phyloP scores from a whole-genome alignment of 2,113 vertebrate species.

The Pterocles gutturalis region DNA sequence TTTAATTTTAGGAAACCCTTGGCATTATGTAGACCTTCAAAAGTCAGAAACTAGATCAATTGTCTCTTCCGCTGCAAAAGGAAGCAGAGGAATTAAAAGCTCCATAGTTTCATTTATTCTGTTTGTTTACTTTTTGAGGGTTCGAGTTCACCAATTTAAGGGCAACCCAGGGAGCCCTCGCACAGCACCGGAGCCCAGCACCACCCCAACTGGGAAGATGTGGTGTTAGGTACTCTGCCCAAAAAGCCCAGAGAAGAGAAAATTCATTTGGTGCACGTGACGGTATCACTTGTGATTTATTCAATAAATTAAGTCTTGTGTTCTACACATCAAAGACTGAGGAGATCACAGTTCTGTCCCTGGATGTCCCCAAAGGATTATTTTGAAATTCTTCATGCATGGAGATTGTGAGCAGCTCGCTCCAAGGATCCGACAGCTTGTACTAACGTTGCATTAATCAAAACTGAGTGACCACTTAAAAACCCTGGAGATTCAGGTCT shows the following conservation, averaged over 20 bases:
- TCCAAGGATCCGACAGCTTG: background rate
- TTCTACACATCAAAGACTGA: background rate
- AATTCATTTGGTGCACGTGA: accelerated
- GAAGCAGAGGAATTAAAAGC: background rate
- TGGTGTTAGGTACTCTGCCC: background rate
- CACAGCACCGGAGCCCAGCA: background rate
- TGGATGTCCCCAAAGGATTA: background rate
- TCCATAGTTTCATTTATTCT: background rate
- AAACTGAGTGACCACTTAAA: background rate
- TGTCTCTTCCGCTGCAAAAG: background rate
- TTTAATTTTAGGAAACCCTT: background rate
- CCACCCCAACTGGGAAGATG: background rate
- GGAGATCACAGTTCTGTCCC: conserved; percentile 11
- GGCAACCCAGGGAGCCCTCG: accelerated
- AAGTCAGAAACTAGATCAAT: background rate
- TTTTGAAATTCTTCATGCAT: background rate
- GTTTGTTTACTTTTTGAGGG: background rate
- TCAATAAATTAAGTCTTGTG: background rate
- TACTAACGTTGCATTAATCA: background rate
- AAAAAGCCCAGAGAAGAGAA: background rate
- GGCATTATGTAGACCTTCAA: background rate
- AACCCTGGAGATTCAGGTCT: background rate
- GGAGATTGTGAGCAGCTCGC: background rate
- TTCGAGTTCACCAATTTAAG: accelerated
- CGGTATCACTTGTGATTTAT: background rate